Conservation (phyloP, 2,113 vertebrate genomes). For the Stegastes partitus region DNA sequence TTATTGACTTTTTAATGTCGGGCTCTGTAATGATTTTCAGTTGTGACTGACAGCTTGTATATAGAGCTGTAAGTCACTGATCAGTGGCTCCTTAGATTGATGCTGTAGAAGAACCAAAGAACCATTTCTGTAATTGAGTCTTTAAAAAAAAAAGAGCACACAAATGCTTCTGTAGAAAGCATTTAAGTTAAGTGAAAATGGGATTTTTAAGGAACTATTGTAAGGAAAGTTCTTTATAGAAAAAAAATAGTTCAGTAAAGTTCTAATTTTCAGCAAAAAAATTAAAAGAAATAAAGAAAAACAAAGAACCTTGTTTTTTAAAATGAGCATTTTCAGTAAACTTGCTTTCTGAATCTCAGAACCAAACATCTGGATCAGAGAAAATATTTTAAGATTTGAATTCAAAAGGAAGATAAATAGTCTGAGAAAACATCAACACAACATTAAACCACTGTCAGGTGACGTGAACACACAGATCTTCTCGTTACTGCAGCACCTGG, state of each 20-base stretch:
- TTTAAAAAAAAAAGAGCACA: background rate
- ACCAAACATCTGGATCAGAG: no score
- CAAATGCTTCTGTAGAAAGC: background rate
- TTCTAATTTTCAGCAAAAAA: background rate
- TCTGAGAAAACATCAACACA: no score
- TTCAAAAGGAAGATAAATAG: no score
- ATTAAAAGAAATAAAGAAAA: background rate
- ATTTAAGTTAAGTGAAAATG: background rate
- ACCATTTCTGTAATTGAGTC: background rate
- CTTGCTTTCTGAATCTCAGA: no score
- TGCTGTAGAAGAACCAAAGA: background rate
- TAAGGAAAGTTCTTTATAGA: background rate
- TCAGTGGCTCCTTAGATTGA: no score
- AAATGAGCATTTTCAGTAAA: no score
- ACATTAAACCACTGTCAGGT: no score
- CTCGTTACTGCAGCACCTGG: no score
- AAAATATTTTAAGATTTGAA: no score
- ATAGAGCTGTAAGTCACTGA: background rate
- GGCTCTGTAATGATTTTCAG: constrained; percentile 23
- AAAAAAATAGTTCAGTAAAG: no score
- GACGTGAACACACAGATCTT: no score
- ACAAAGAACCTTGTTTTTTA: no score
- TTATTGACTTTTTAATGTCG: constrained; percentile 19
- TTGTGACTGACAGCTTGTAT: constrained; percentile 18
- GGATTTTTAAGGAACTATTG: background rate